phyloP scores from a whole-genome alignment of 2,113 vertebrate genomes.

The Salminus brasiliensis region DNA sequence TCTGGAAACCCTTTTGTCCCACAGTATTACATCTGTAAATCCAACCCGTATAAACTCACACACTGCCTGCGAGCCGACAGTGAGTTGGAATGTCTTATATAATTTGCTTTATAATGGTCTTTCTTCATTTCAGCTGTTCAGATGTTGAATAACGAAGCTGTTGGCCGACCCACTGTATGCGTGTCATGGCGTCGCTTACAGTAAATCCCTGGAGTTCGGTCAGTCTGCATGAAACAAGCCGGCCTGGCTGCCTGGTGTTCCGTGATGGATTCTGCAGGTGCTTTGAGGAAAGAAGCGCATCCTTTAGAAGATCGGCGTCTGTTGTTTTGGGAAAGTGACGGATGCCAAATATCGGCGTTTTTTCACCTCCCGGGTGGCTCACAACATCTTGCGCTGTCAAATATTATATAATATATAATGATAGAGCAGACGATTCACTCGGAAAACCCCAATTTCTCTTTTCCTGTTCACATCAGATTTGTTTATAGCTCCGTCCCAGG shows the following conservation, averaged over 20 bases:
- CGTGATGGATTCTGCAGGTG: conserved; percentile 30
- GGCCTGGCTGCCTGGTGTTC: not conserved
- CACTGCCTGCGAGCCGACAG: too few species aligned
- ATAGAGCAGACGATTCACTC: not conserved
- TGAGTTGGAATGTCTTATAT: too few species aligned
- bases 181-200: not conserved
- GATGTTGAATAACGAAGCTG: not conserved
- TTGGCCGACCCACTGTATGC: not conserved
- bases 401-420: not conserved
- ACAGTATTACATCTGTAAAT: too few species aligned
- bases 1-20: too few species aligned
- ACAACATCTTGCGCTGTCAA: not conserved
- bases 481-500: not conserved
- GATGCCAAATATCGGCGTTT: not conserved
- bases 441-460: not conserved
- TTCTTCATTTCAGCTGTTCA: not conserved
- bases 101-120: not conserved
- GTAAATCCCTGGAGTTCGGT: not conserved
- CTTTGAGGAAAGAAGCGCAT: not conserved
- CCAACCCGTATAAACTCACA: too few species aligned
- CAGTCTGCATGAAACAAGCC: conserved; percentile 2
- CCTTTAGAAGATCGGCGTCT: not conserved
- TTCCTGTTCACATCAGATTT: not conserved
- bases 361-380: not conserved
- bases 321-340: not conserved